Evolutionary conservation across 2,113 vertebrate genomes (phyloP), one percentile per base, ranked within the genome.

Genomic region (Cebidichthys violaceus): DNA sequence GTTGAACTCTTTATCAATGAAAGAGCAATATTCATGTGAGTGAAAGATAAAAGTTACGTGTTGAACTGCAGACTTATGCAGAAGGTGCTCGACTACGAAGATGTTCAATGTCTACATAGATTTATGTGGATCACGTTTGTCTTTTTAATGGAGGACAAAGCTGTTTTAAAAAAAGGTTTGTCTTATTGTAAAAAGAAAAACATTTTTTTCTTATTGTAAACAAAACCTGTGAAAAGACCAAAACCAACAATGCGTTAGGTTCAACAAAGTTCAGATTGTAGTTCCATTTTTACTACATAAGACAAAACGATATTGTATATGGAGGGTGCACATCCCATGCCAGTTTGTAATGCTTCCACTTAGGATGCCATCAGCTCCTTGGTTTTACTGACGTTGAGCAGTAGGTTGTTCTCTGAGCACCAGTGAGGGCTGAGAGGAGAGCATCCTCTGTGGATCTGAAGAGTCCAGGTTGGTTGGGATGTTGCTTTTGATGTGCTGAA

Each of bases 1-100:
- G 95, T 96, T 67, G 95, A 96, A 69, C 94, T 96, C 82, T 96
- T 96, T 81, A 95, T 96, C 85, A 93, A 93, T 1, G 96, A 96
- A 75, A 91, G 95, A 65, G 93, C 86, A 0, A 94, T 96, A 70
- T 96, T 96, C 82, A 91, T 96, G 96, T 96, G 84, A 94, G 95
- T 91, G 39, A 37, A 31, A 60, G 24, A 76, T 68, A 43, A 52
- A n/a, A 9, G 13, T 18, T 70, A 2, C 17, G 4, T 33, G 8
- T 61, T 37, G 1, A 57, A 31, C 17, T 35, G 13, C 27, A 29
- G 4, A 35, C 18, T 20, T 59, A 9, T 69, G 52, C 54, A 24
- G 22, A 39, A 70, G n/a, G 55, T 57, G 11, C 24, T 47, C 15
- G n/a, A 70, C 29, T 31, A 24, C 2, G 1, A 75, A 27, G 55